Conservation (phyloP, 2,888 invertebrate species). For the Apamea crenata region DNA sequence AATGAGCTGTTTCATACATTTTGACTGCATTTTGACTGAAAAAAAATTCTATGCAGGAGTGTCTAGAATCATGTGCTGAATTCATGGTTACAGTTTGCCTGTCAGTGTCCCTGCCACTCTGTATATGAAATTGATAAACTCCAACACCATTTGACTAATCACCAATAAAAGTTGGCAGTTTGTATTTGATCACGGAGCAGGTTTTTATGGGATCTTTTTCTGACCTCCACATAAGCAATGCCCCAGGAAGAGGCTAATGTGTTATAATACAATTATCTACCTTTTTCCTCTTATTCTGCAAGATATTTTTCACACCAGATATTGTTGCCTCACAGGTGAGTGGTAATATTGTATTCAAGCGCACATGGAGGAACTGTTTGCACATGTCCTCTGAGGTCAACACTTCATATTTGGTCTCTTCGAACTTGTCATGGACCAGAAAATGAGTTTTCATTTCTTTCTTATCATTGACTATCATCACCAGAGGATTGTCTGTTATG, state of each 20-base stretch:
- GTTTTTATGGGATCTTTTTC: background rate
- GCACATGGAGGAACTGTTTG: constrained; percentile 93
- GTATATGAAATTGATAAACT: background rate
- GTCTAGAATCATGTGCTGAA: too few species aligned
- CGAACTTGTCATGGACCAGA: constrained; percentile 93
- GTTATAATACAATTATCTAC: constrained; percentile 73
- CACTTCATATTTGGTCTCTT: constrained; percentile 91
- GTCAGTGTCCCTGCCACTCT: too few species aligned
- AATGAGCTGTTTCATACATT: too few species aligned
- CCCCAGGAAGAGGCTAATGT: too few species aligned
- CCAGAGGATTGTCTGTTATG: constrained; percentile 94
- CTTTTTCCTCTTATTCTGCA: constrained; percentile 92
- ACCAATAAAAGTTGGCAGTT: background rate
- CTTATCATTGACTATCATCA: constrained; percentile 90
- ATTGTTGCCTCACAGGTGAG: constrained; percentile 91
- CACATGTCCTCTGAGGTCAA: constrained; percentile 91
- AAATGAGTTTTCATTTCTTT: constrained; percentile 92
- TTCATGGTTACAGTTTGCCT: too few species aligned
- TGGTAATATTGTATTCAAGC: constrained; percentile 92
- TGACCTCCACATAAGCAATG: background rate
- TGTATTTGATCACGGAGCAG: background rate
- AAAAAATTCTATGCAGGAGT: too few species aligned
- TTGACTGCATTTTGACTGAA: too few species aligned
- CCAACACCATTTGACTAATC: background rate
- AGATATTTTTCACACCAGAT: constrained; percentile 91